Conservation (phyloP, 2,113 vertebrate species). For the Anguilla rostrata region DNA sequence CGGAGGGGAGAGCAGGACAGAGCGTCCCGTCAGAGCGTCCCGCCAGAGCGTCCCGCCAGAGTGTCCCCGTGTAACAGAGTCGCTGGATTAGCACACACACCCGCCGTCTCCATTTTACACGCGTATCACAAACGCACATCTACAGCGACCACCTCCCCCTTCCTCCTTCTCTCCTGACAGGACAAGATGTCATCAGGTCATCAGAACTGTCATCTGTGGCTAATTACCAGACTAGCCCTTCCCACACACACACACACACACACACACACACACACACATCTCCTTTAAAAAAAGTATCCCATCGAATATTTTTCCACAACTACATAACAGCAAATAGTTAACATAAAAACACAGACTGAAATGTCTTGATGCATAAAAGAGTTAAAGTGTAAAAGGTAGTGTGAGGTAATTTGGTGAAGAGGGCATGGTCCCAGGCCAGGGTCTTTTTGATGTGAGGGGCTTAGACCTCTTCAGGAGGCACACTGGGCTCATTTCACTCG, state of each 20-base stretch:
- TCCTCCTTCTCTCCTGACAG: too few relatives aligned
- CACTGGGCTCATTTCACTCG: constrained; percentile 87
- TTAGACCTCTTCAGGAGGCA: constrained; percentile 71
- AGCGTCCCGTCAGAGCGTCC: constrained; percentile 7
- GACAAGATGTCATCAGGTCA: too few relatives aligned
- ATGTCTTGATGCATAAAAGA: background rate
- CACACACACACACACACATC: constrained; percentile 9
- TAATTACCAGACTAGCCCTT: background rate
- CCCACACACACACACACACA: constrained; percentile 7
- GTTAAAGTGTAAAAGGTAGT: constrained; percentile 12
- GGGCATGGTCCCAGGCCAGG: constrained; percentile 44
- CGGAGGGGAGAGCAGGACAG: constrained; percentile 54
- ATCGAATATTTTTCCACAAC: constrained; percentile 37
- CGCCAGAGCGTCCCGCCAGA: constrained; percentile 28
- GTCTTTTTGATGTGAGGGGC: constrained; percentile 63
- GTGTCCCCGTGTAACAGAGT: constrained; percentile 20
- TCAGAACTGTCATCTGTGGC: background rate
- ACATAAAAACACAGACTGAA: background rate
- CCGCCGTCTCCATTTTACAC: constrained; percentile 58
- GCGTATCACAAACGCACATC: too few relatives aligned
- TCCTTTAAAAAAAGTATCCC: constrained; percentile 39
- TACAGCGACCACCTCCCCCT: too few relatives aligned
- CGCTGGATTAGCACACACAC: constrained; percentile 55
- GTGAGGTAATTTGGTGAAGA: constrained; percentile 10
- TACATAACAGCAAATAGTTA: constrained; percentile 23